A percentile compares a stretch with the other conserved stretches of the same genome.
Conservation (phyloP, 2,888 invertebrate species). For the Agrilus cyanescens region DNA sequence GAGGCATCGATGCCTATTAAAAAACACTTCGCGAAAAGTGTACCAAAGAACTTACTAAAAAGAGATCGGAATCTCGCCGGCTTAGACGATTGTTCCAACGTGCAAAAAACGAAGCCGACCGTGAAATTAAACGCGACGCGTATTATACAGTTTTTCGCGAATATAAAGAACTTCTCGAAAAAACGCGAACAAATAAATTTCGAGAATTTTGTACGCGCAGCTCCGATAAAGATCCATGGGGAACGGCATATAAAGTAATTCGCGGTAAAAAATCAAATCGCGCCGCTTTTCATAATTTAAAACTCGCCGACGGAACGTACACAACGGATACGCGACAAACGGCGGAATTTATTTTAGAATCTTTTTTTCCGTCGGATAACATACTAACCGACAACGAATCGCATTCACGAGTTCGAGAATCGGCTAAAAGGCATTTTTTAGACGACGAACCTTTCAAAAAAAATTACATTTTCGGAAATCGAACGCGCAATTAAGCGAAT, state of each 20-base stretch:
- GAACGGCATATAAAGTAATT: constrained; percentile 5
- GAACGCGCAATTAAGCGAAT: not conserved
- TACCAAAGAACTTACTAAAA: constrained; percentile 6
- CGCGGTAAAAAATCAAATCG: not conserved
- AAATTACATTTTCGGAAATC: constrained; percentile 1
- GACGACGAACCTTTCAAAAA: not conserved
- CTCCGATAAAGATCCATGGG: constrained; percentile 6
- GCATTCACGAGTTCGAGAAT: not conserved
- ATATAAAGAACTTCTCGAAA: not conserved
- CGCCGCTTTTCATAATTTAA: not conserved
- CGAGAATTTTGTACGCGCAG: constrained; percentile 4
- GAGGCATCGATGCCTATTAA: no score
- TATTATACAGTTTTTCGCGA: not conserved
- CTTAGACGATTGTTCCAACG: constrained; percentile 1
- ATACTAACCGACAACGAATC: not conserved
- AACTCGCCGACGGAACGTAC: not conserved
- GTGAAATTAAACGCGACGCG: not conserved
- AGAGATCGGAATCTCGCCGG: not conserved
- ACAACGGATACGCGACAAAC: constrained; percentile 2
- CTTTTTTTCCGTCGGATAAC: constrained; percentile 6
- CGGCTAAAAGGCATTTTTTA: no score
- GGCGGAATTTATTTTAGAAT: not conserved
- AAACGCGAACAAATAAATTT: constrained; percentile 2
- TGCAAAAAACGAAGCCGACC: not conserved
- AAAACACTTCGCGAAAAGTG: constrained; percentile 1